These are phyloP conservation scores for Phortica magna DNA, from an alignment of 2,888 invertebrate genomes.

Conservation along the genomic window DNA sequence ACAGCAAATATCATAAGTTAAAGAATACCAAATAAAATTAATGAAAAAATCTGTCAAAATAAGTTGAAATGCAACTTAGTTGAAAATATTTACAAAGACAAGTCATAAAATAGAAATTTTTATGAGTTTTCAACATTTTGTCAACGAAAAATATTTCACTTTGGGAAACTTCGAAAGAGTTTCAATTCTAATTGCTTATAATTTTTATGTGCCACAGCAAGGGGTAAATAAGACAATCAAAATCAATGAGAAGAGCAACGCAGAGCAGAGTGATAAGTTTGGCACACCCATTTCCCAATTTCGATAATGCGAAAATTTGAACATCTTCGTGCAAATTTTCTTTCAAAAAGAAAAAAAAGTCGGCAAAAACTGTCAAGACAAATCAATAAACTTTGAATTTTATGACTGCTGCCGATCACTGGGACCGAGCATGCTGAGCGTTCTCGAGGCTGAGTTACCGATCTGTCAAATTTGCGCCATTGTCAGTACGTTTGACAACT, in stretches of 20 bases:
- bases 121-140: slow-evolving; percentile 50
- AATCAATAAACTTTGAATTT: slow-evolving; percentile 76
- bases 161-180: slow-evolving; percentile 33
- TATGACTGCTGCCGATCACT: slow-evolving; percentile 57
- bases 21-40: slow-evolving; percentile 21
- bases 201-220: slow-evolving; percentile 64
- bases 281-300: slow-evolving; percentile 48
- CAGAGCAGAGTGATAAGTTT: slow-evolving; percentile 28
- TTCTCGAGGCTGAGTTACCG: slow-evolving; percentile 49
- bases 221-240: slow-evolving; percentile 25
- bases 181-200: slow-evolving; percentile 63
- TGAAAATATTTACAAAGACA: slow-evolving; percentile 66
- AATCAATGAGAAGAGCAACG: background rate
- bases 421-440: background rate
- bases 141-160: background rate
- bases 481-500: slow-evolving; percentile 71
- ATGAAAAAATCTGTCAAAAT: slow-evolving; percentile 29
- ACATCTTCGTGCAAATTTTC: slow-evolving; percentile 10
- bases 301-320: slow-evolving; percentile 20
- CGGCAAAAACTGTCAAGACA: slow-evolving; percentile 71
- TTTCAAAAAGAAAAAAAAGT: too few species aligned
- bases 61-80: slow-evolving; percentile 40
- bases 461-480: slow-evolving; percentile 70
- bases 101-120: slow-evolving; percentile 60
- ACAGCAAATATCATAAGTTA: slow-evolving; percentile 4